These are phyloP conservation scores for Huso huso DNA, from an alignment of 2,797 vertebrate genomes.

Conservation along the genomic window DNA sequence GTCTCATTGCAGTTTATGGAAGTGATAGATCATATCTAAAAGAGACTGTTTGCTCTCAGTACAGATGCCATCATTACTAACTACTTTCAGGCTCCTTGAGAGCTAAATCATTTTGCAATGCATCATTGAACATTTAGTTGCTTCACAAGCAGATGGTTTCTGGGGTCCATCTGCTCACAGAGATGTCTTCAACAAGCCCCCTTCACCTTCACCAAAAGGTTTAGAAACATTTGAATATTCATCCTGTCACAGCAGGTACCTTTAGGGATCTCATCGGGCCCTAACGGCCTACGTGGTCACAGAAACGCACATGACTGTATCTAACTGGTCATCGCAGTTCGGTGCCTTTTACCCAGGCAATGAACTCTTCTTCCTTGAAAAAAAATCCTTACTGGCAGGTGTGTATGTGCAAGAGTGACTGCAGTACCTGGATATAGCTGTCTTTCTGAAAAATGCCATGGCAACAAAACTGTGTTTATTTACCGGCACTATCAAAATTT, in stretches of 20 bases:
- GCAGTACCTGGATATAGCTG: not conserved
- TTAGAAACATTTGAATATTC: constrained; percentile 61
- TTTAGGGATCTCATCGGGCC: constrained; percentile 28
- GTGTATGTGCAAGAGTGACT: not conserved
- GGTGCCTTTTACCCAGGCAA: constrained; percentile 21
- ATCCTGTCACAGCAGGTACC: constrained; percentile 52
- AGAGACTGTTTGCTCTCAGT: constrained; percentile 77
- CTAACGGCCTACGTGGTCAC: constrained; percentile 17
- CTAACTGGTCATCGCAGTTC: constrained; percentile 21
- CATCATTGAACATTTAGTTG: constrained; percentile 84
- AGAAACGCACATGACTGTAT: constrained; percentile 11
- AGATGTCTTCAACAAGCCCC: constrained; percentile 84
- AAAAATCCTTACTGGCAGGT: constrained; percentile 7
- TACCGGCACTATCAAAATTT: not conserved
- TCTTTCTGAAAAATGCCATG: not conserved
- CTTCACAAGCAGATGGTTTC: constrained; percentile 85
- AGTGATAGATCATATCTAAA: constrained; percentile 85
- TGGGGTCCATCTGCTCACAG: constrained; percentile 82
- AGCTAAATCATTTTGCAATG: constrained; percentile 84
- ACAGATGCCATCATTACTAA: constrained; percentile 80
- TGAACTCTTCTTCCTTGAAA: constrained; percentile 14
- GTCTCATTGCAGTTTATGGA: constrained; percentile 37
- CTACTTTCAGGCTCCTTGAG: constrained; percentile 81
- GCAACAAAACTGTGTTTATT: not conserved
- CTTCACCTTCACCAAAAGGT: constrained; percentile 82